Evolutionary conservation across 2,797 vertebrate species (phyloP), one percentile per base, ranked within the genome.

Genomic region (Natrix natrix): DNA sequence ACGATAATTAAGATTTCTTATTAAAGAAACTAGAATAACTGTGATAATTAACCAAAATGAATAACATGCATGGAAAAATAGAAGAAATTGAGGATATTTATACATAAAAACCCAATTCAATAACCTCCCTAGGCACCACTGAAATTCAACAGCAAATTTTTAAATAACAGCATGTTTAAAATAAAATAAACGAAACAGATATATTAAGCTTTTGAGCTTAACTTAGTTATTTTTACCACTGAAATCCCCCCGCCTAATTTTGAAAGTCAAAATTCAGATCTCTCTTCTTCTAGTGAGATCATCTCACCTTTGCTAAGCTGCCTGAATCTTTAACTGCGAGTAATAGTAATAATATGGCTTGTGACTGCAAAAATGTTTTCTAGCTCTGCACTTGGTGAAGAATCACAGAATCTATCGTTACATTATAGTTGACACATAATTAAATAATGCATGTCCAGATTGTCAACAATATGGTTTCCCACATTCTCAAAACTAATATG

Each of bases 1-100:
- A 93, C 87, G 60, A 11, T 95, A 95, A 93, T 55, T 89, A 90
- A 89, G 52, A 48, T 94, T 90, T 56, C 89, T 92, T 94, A 86
- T 92, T 93, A 93, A 92, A 90, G 63, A 83, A 61, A 91, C 63
- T 63, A 63, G 1, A 95, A 54, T 91, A 14, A 91, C 69, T 63
- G 55, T 1, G 95, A 54, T 91, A 14, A 88, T 74, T 8, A 78
- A 48, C 92, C 12, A 63, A 91, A 61, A 88, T n/a, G 37, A 92
- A 78, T 24, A 43, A 86, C 4, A 8, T 87, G 13, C 87, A 20
- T 90, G 69, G 57, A 92, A 91, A 69, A 32, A 55, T 56, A 96
- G 93, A 90, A 92, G 48, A 91, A 89, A 94, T 89, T 94, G 52
- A 55, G 20, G 1, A 91, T 54, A 55, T 48, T 92, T 69, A 89